Conservation (phyloP, 2,113 vertebrate species). For the Ranitomeya variabilis region DNA sequence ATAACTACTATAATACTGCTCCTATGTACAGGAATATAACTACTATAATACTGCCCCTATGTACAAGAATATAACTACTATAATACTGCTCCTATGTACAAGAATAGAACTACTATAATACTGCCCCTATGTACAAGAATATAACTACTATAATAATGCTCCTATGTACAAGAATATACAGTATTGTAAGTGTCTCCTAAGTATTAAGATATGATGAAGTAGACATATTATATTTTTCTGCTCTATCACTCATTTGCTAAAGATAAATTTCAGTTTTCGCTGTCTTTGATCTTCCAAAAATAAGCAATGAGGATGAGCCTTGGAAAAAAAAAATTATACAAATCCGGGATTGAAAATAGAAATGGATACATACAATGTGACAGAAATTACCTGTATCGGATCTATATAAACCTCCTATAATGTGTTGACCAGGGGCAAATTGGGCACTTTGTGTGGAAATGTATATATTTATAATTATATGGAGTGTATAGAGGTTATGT, state of each 20-base stretch:
- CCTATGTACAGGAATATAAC: not conserved
- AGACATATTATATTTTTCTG: too few relatives aligned
- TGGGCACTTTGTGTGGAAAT: too few relatives aligned
- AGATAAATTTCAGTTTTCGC: not conserved
- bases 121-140: not conserved
- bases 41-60: too few relatives aligned
- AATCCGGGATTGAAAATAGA: not conserved
- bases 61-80: conserved; percentile 1
- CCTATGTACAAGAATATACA: conserved; percentile 1
- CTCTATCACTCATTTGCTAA: not conserved
- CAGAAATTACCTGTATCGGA: too few relatives aligned
- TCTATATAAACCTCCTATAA: too few relatives aligned
- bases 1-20: not conserved
- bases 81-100: not conserved
- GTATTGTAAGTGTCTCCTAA: not conserved
- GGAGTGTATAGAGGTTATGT: too few relatives aligned
- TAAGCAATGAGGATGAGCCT: not conserved
- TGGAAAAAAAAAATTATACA: not conserved
- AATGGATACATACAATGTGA: too few relatives aligned
- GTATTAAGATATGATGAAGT: too few relatives aligned
- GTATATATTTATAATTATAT: too few relatives aligned
- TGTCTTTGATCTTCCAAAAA: not conserved
- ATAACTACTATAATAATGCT: not conserved
- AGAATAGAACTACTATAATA: not conserved
- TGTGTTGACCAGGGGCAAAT: too few relatives aligned